These are phyloP conservation scores for Eucidaris tribuloides DNA, from an alignment of 35 echinoderm and acorn worm genomes.

Conservation along the genomic window DNA sequence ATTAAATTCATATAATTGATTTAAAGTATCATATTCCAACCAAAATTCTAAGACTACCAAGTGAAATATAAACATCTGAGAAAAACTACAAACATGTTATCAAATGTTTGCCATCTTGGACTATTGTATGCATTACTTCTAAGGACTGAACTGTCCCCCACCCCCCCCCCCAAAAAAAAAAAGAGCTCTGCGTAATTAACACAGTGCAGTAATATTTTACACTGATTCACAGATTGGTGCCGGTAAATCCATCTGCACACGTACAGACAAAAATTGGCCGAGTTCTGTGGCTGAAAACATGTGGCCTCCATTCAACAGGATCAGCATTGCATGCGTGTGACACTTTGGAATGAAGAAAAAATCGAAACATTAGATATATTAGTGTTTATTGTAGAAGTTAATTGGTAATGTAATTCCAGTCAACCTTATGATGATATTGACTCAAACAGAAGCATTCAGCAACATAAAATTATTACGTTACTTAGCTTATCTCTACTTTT, in stretches of 20 bases:
- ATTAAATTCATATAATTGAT: too few relatives aligned
- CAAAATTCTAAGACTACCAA: neutral
- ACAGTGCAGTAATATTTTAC: neutral
- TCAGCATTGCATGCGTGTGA: conserved; percentile 14
- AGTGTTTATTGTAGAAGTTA: too few relatives aligned
- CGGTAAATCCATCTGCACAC: neutral
- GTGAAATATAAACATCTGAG: neutral
- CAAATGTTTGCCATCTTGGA: neutral
- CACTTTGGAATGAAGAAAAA: too few relatives aligned
- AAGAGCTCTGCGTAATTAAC: neutral
- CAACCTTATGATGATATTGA: too few relatives aligned
- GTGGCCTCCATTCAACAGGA: conserved; percentile 17
- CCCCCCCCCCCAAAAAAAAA: too few relatives aligned
- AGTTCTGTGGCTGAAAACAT: neutral
- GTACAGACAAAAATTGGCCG: conserved; percentile 1
- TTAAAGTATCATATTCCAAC: too few relatives aligned
- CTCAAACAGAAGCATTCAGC: too few relatives aligned
- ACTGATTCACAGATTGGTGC: conserved; percentile 37
- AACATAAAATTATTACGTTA: too few relatives aligned
- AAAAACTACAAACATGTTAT: neutral
- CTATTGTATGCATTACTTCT: neutral
- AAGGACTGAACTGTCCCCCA: neutral
- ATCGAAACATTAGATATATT: too few relatives aligned
- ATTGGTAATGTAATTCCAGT: too few relatives aligned
- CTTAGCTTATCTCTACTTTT: too few relatives aligned